Evolutionary conservation across 2,888 invertebrate species (phyloP), one percentile per base, ranked within the genome.

Genomic region (Gisinianus flammeolus): DNA sequence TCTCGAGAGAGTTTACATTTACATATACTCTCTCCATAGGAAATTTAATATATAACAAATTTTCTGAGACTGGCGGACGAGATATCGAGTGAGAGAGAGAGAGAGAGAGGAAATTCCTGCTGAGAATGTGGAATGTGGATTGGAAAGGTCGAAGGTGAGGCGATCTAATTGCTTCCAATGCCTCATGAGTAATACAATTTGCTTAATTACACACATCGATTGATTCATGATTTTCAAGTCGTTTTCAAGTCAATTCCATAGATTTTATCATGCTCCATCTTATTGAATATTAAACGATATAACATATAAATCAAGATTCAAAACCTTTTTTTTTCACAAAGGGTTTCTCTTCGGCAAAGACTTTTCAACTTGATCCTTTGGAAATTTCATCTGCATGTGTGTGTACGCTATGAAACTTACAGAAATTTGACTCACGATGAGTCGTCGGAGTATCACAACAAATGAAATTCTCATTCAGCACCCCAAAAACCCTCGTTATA

Each of bases 81-180:
- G n/a, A n/a, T n/a, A n/a, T n/a, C n/a, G n/a, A n/a, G n/a, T n/a
- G n/a, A n/a, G n/a, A n/a, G n/a, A n/a, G n/a, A n/a, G n/a, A n/a
- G n/a, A n/a, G n/a, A n/a, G 66, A 67, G 54, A 72, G 77, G 28
- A 72, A 77, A 72, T 78, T 77, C 79, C 79, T 22, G 81, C 79
- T 78, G 81, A 72, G 79, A 76, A 6, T 12, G 8, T 10, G 62
- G 79, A 80, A 71, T 79, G 69, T 71, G 76, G 79, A 79, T 77
- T 79, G 76, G 77, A 78, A 62, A 78, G 81, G 81, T 81, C 79
- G 81, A 76, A 80, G 81, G 81, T 80, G 76, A 81, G 69, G 44
- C 77, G 77, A 81, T 80, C 80, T 81, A 81, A 81, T 81, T 81
- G 81, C 81, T 75, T 79, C 80, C 80, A 81, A 80, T 81, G 81